Evolutionary conservation across 2,797 vertebrate genomes (phyloP).

Genomic region (Sitta carolinensis): DNA sequence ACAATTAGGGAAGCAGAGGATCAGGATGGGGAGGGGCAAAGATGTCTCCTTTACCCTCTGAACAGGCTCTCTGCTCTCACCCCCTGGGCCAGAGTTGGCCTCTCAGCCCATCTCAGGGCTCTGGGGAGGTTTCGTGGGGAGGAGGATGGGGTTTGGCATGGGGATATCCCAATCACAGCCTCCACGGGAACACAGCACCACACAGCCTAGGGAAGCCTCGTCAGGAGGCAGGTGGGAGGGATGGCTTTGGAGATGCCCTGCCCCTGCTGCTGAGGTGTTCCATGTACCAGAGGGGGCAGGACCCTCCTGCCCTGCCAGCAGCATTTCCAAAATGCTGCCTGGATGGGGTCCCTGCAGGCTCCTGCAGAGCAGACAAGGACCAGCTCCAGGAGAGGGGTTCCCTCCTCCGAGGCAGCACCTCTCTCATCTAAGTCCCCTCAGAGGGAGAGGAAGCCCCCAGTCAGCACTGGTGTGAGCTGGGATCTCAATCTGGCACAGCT

Average conservation of each 20-base stretch:
- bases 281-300: not conserved
- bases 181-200: rapidly evolving
- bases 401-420: not conserved
- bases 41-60: not conserved
- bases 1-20: not conserved
- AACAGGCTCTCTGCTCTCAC: not conserved
- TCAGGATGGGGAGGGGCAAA: not conserved
- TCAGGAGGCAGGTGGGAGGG: rapidly evolving
- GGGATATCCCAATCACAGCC: rapidly evolving
- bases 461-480: not conserved
- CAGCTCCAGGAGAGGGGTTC: not conserved
- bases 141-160: rapidly evolving
- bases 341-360: not conserved
- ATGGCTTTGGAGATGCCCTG: not conserved
- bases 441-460: not conserved
- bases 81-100: rapidly evolving
- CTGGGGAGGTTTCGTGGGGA: not conserved
- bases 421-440: not conserved
- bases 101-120: not conserved
- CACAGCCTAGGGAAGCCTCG: rapidly evolving
- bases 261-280: not conserved
- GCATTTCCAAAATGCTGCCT: not conserved
- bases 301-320: not conserved
- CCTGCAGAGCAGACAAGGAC: not conserved
- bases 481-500: not conserved